These are phyloP conservation scores for Campoplex capitator DNA, from an alignment of 2,888 invertebrate species.

Conservation along the genomic window DNA sequence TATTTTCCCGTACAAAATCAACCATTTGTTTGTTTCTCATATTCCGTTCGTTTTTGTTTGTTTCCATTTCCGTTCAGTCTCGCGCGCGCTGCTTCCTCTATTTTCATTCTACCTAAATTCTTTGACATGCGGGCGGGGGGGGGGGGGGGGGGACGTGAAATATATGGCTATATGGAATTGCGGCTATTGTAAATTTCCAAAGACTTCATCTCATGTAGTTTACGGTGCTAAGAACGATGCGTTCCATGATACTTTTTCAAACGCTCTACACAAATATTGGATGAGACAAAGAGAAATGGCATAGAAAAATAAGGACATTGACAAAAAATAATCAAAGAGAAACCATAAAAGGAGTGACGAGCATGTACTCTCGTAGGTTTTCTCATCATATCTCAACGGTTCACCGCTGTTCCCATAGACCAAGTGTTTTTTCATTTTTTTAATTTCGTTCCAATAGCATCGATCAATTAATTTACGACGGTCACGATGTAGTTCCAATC, in stretches of 20 bases:
- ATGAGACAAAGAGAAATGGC: background rate
- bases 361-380: background rate
- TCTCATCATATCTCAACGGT: background rate
- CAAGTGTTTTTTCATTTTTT: background rate
- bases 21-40: conserved; percentile 22
- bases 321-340: background rate
- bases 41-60: background rate
- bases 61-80: background rate
- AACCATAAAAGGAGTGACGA: background rate
- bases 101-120: background rate
- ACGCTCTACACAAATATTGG: conserved; percentile 4
- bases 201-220: background rate
- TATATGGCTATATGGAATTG: background rate
- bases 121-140: background rate
- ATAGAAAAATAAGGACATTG: background rate
- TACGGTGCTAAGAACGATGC: conserved; percentile 1
- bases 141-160: background rate
- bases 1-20: conserved; percentile 24
- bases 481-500: background rate
- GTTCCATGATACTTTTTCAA: conserved; percentile 1
- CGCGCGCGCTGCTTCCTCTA: background rate
- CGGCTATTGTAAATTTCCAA: conserved; percentile 15
- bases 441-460: background rate
- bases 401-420: background rate
- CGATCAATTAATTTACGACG: background rate